Evolutionary conservation across 2,113 vertebrate genomes (phyloP).

Genomic region (Edolisoma coerulescens): DNA sequence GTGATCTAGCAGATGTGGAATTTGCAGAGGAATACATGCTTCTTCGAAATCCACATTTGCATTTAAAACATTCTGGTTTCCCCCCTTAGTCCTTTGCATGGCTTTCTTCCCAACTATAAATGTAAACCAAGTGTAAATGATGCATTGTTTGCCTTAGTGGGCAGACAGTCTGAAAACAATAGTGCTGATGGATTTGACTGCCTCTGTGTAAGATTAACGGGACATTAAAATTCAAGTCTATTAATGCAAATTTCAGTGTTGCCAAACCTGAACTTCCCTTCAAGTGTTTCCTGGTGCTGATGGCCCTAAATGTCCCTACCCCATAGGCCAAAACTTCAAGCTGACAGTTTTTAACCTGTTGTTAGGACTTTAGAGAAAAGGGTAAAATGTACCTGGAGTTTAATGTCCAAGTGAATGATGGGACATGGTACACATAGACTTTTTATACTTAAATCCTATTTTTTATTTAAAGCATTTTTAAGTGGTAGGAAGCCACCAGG

Average conservation of each 20-base stretch:
- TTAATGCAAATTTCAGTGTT: conserved; percentile 23
- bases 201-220: conserved; percentile 24
- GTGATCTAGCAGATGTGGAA: conserved; percentile 35
- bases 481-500: background rate
- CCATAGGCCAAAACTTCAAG: background rate
- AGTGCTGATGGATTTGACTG: conserved; percentile 39
- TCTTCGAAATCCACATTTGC: conserved; percentile 9
- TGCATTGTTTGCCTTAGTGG: conserved; percentile 54
- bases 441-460: background rate
- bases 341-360: background rate
- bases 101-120: conserved; percentile 29
- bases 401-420: background rate
- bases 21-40: conserved; percentile 26
- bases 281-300: background rate
- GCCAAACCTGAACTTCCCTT: conserved; percentile 5
- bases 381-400: background rate
- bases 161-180: conserved; percentile 54
- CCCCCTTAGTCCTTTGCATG: background rate
- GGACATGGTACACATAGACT: background rate
- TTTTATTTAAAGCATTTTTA: conserved; percentile 6
- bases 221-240: conserved; percentile 46
- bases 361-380: background rate
- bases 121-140: conserved; percentile 61
- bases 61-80: background rate
- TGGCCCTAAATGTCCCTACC: background rate